Conservation (phyloP, 2,113 vertebrate species). For the Pachycephala philippinensis region DNA sequence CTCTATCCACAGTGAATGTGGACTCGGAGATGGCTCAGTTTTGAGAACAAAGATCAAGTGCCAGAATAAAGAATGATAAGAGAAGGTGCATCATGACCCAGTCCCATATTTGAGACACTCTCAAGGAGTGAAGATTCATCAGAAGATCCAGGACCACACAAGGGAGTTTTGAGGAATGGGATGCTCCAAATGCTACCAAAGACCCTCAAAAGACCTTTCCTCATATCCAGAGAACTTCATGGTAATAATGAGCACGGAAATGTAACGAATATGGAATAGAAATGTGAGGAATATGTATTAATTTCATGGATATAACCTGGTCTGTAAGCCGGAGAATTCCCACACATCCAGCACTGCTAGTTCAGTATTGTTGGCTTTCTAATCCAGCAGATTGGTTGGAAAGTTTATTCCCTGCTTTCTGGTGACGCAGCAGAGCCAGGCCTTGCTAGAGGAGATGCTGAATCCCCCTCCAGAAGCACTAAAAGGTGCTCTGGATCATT, state of each 20-base stretch:
- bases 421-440: background rate
- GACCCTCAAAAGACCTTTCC: background rate
- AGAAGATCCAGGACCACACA: background rate
- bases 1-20: background rate
- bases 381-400: background rate
- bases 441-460: background rate
- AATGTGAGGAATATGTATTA: background rate
- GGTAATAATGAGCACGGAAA: background rate
- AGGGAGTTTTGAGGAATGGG: background rate
- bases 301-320: background rate
- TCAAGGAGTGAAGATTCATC: background rate
- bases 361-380: background rate
- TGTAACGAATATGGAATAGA: background rate
- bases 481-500: background rate
- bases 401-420: background rate
- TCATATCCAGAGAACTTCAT: background rate
- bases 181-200: background rate
- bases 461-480: background rate
- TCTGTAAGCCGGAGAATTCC: background rate
- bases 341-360: background rate
- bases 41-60: background rate
- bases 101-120: background rate
- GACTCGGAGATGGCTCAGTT: background rate
- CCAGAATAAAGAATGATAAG: background rate
- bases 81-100: too few species aligned